Percentiles rank a stretch among this genome's conserved stretches.
phyloP scores from a whole-genome alignment of 2,113 vertebrate genomes.

The Amphilophus citrinellus region DNA sequence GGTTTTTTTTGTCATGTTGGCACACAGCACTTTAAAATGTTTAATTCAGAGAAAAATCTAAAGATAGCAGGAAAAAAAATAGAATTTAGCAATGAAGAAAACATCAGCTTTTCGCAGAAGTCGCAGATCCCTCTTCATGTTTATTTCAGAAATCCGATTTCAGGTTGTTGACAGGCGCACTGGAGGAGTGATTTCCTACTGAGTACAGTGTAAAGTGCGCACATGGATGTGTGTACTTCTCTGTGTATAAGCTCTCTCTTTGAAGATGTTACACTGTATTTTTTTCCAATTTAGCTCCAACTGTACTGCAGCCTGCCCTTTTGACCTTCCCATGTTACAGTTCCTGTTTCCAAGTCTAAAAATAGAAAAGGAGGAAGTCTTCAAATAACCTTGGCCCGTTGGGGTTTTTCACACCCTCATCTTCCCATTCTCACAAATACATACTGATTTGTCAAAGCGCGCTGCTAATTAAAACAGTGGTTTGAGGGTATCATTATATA shows the following conservation, averaged over 20 bases:
- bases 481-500: not conserved
- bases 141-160: not conserved
- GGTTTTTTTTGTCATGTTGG: not conserved
- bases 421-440: not conserved
- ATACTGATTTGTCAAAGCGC: slow-evolving; percentile 5
- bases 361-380: slow-evolving; percentile 31
- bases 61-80: not conserved
- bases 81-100: not conserved
- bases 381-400: not conserved
- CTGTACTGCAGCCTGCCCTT: slow-evolving; percentile 15
- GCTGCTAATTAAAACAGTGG: not conserved
- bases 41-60: not conserved
- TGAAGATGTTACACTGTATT: not conserved
- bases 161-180: not conserved
- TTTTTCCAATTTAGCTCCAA: not conserved
- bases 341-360: slow-evolving; percentile 39
- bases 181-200: not conserved
- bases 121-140: slow-evolving; percentile 24
- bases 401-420: not conserved
- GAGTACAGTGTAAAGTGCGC: not conserved
- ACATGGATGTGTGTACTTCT: not conserved
- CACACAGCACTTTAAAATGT: not conserved
- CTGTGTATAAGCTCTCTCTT: not conserved
- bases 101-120: not conserved
- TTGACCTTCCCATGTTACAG: slow-evolving; percentile 34